Evolutionary conservation across 2,113 vertebrate genomes (phyloP), one percentile per base, ranked within the genome.

Genomic region (Strigops habroptila): DNA sequence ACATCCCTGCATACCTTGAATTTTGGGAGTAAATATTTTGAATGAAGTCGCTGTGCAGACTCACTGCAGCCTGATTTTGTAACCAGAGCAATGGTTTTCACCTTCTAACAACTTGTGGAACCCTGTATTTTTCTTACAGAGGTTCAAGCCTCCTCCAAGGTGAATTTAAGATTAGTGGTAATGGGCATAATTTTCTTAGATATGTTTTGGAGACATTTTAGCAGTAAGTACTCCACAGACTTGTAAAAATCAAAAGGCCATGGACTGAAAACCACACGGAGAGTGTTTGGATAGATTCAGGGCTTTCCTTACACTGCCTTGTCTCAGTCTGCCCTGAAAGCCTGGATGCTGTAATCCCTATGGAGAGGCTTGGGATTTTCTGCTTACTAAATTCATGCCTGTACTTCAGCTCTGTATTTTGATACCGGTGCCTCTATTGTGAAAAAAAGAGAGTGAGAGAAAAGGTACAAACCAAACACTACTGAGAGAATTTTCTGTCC

Each of bases 181-280:
- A 49, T 14, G 41, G 49, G 21, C 35, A 83, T 77, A 8, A 63
- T 84, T 69, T 82, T 80, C 79, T 74, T 46, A 67, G 79, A 4
- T 53, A 14, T 5, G 63, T 74, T 69, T 53, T 91, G 48, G 48
- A 82, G 24, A 13, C 62, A 18, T 24, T 27, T 64, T 49, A 41
- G 41, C 60, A 88, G 59, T 14, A 31, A 91, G 67, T 14, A 28
- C 28, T 65, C 35, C 46, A 65, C 30, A 65, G 41, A 48, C 39
- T 27, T 55, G 27, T 59, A 41, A 62, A 65, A 93, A 68, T 51
- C 19, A 52, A 64, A 39, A 64, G 55, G 49, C 33, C 41, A 10
- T 0, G 0, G 51, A 59, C 46, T 41, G 64, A 44, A 86, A 64
- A 81, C 60, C 37, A 71, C 5, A 0, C 6, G 28, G 53, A 52